These are phyloP conservation scores for Anticlea derivata DNA, from an alignment of 2,888 invertebrate genomes.

Conservation along the genomic window DNA sequence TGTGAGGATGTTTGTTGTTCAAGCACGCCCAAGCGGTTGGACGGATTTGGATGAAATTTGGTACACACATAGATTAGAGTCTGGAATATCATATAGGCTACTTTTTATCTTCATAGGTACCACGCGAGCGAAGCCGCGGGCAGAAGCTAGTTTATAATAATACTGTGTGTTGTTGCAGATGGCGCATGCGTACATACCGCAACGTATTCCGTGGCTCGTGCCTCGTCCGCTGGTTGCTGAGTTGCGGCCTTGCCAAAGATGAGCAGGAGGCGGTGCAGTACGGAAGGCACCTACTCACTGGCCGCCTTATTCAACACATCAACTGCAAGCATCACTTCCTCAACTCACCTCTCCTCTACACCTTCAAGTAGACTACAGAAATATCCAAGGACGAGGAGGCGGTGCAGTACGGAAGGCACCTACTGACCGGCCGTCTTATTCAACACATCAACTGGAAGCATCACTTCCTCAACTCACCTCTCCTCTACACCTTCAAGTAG, in stretches of 20 bases:
- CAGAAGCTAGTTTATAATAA: too few relatives aligned
- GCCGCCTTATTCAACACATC: constrained; percentile 93
- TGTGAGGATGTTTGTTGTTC: too few relatives aligned
- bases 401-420: constrained; percentile 90
- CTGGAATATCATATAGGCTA: too few relatives aligned
- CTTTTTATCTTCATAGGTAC: too few relatives aligned
- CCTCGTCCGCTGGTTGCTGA: constrained; percentile 93
- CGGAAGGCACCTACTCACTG: constrained; percentile 92
- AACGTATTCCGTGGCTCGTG: constrained; percentile 93
- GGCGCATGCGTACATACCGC: constrained; percentile 90
- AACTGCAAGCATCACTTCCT: constrained; percentile 93
- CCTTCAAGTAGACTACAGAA: constrained; percentile 79
- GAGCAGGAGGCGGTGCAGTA: constrained; percentile 91
- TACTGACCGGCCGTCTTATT: constrained; percentile 93
- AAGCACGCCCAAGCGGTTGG: too few relatives aligned
- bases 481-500: constrained; percentile 90
- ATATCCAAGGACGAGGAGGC: constrained; percentile 92
- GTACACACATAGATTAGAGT: too few relatives aligned
- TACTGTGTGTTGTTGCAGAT: constrained; percentile 85
- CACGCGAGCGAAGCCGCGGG: too few relatives aligned
- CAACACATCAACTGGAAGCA: constrained; percentile 92
- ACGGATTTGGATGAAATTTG: too few relatives aligned
- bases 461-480: constrained; percentile 92
- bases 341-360: constrained; percentile 92
- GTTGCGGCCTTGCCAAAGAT: constrained; percentile 91